Evolutionary conservation across 2,113 vertebrate species (phyloP), one percentile per base, ranked within the genome.

Genomic region (Ancistrus triradiatus): DNA sequence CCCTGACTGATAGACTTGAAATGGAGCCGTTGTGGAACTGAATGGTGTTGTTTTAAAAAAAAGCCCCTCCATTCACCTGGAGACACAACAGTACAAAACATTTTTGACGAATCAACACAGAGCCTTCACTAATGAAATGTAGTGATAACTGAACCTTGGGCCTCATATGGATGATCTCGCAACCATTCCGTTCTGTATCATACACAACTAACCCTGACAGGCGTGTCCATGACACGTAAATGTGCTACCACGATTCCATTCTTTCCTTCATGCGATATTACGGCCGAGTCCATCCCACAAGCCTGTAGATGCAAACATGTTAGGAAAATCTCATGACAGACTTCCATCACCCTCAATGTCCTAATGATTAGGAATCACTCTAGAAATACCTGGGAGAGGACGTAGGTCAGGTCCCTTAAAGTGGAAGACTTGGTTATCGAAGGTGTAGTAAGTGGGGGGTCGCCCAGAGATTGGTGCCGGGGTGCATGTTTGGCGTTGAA

Each of bases 361-460:
- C 3, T 1, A 31, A 25, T 9, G 5, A 15, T 22, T 18, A 19
- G 38, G 27, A 15, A 3, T 7, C 2, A 80, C 48, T 66, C 82
- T 63, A 27, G 82, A 82, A 4, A n/a, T n/a, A n/a, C n/a, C n/a
- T n/a, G n/a, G n/a, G n/a, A n/a, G n/a, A 85, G 70, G 60, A 83
- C 61, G 4, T 83, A 84, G 0, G 72, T 77, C 52, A 81, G 10
- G 75, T 74, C 10, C 84, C 84, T 25, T 76, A 46, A 82, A 83
- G 59, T 63, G 42, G n/a, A 82, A 80, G 27, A 74, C 1, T 3
- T 0, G 5, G 0, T 66, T 35, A 28, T 88, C 86, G 8, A 86
- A 85, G n/a, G 80, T 86, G 38, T 63, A 70, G 70, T 84, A 87
- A 66, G n/a, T n/a, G 85, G 85, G 3, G 77, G 77, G 61, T 85